These are phyloP conservation scores for Ectemnius cavifrons DNA, from an alignment of 2,888 invertebrate genomes.

Conservation along the genomic window DNA sequence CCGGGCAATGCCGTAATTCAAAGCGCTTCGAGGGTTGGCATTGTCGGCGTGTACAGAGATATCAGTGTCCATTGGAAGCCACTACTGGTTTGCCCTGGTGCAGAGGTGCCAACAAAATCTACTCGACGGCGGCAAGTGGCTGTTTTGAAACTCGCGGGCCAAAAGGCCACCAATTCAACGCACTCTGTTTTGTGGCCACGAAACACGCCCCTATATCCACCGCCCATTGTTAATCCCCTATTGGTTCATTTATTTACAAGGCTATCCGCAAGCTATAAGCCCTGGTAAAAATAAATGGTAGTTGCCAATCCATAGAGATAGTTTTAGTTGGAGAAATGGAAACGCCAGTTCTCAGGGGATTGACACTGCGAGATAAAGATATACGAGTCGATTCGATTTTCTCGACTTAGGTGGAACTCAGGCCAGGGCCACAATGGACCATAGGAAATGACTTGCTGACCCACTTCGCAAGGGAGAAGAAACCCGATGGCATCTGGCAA, in stretches of 20 bases:
- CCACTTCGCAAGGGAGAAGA: neutral
- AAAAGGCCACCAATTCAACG: neutral
- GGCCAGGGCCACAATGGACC: no score
- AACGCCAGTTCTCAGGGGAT: no score
- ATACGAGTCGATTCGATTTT: no score
- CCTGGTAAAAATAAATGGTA: no score
- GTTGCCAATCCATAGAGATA: no score
- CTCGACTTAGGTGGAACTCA: no score
- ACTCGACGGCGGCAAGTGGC: neutral
- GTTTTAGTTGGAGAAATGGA: no score
- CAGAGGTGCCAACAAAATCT: conserved; percentile 13
- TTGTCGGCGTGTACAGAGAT: conserved; percentile 44
- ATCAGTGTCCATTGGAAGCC: conserved; percentile 37
- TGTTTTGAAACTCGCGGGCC: neutral
- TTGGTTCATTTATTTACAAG: neutral
- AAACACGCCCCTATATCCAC: neutral
- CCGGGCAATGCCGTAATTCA: conserved; percentile 54
- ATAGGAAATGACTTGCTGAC: neutral
- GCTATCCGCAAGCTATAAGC: neutral
- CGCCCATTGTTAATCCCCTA: neutral
- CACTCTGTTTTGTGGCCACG: neutral
- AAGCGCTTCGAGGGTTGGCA: conserved; percentile 46
- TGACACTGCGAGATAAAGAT: no score
- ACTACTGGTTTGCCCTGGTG: conserved; percentile 19
- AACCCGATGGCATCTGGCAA: neutral